Evolutionary conservation across 2,888 invertebrate genomes (phyloP).

Genomic region (Rhagonycha fulva): DNA sequence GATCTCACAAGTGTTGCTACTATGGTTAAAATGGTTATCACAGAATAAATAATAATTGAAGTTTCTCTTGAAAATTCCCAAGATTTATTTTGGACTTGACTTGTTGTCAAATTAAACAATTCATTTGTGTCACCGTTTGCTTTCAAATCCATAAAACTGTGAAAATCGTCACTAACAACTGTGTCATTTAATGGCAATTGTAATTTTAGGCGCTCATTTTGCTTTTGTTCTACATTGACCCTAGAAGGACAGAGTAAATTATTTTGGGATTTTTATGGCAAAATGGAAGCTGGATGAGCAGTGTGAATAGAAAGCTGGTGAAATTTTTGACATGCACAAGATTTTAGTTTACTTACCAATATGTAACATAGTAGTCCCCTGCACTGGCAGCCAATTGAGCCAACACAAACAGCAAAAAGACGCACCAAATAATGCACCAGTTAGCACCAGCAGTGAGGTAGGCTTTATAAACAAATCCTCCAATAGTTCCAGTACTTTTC

Average conservation of each 20-base stretch:
- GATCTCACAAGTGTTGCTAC: constrained; percentile 59
- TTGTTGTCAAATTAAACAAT: not conserved
- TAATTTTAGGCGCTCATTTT: not conserved
- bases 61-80: constrained; percentile 49
- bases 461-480: constrained; percentile 62
- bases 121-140: not conserved
- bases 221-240: constrained; percentile 40
- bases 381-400: constrained; percentile 74
- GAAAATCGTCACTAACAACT: not conserved
- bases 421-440: constrained; percentile 61
- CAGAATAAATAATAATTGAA: constrained; percentile 52
- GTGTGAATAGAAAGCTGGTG: no score
- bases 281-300: no score
- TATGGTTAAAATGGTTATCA: constrained; percentile 59
- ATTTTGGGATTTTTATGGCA: no score
- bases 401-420: constrained; percentile 65
- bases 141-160: not conserved
- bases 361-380: constrained; percentile 78
- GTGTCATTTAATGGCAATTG: not conserved
- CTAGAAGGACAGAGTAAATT: constrained; percentile 27
- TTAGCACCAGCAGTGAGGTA: constrained; percentile 77
- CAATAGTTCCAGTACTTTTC: constrained; percentile 62
- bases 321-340: not conserved
- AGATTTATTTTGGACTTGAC: constrained; percentile 24
- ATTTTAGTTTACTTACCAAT: constrained; percentile 61